A percentile compares a stretch with the other conserved stretches of the same genome.
These are phyloP conservation scores for Anguilla megastoma DNA, from an alignment of 2,797 vertebrate genomes.

Conservation along the genomic window DNA sequence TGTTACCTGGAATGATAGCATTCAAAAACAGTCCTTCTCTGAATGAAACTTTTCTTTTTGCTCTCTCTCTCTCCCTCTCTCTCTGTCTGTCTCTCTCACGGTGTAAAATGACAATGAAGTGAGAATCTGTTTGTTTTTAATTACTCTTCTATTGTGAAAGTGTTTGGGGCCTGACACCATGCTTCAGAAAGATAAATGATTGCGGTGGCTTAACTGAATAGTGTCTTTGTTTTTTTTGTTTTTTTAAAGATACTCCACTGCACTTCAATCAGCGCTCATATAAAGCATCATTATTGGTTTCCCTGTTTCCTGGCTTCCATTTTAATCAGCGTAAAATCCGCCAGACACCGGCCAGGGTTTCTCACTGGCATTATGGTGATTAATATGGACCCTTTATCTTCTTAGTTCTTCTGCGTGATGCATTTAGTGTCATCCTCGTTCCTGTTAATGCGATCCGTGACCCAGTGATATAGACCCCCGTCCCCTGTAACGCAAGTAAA, in stretches of 20 bases:
- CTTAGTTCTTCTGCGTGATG: constrained; percentile 26
- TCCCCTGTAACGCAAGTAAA: constrained; percentile 3
- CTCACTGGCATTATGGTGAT: constrained; percentile 29
- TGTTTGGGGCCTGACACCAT: not conserved
- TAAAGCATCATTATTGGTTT: constrained; percentile 31
- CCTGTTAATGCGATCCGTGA: constrained; percentile 27
- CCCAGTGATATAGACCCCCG: constrained; percentile 19
- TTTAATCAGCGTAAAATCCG: constrained; percentile 37
- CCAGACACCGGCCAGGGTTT: constrained; percentile 13
- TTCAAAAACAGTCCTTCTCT: not conserved
- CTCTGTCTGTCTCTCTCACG: not conserved
- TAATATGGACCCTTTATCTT: constrained; percentile 23
- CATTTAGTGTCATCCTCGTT: constrained; percentile 23
- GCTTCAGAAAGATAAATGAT: constrained; percentile 11
- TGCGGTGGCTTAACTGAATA: not conserved
- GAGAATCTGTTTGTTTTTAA: constrained; percentile 24
- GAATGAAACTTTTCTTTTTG: not conserved
- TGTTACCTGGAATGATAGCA: not conserved
- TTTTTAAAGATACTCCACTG: not conserved
- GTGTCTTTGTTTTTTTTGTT: not conserved
- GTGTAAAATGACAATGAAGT: not conserved
- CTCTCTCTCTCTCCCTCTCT: not conserved
- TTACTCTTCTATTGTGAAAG: not conserved
- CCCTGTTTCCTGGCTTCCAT: constrained; percentile 23
- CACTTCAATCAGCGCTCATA: constrained; percentile 8